Percentiles rank a stretch among this genome's conserved stretches.
Conservation (phyloP, 2,888 invertebrate species). For the Cylloceria caligata region DNA sequence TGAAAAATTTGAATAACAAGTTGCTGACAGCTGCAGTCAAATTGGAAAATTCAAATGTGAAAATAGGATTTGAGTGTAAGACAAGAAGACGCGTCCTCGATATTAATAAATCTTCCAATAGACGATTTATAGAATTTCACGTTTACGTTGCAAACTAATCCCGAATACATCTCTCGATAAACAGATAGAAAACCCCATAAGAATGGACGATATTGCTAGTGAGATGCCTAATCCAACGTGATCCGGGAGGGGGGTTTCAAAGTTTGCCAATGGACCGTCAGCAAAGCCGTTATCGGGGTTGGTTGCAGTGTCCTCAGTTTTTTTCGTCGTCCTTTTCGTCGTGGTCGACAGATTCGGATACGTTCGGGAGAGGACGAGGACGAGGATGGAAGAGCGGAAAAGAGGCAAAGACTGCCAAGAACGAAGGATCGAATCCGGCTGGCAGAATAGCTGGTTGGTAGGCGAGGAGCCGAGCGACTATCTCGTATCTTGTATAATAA, state of each 20-base stretch:
- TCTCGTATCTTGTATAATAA: slow-evolving; percentile 79
- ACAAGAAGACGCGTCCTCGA: background rate
- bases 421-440: slow-evolving; percentile 39
- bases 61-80: background rate
- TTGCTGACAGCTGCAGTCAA: background rate
- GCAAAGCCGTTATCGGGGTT: slow-evolving; percentile 47
- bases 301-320: slow-evolving; percentile 15
- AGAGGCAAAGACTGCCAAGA: slow-evolving; percentile 50
- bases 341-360: slow-evolving; percentile 54
- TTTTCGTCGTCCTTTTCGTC: slow-evolving; percentile 36
- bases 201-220: slow-evolving; percentile 73
- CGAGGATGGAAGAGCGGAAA: slow-evolving; percentile 31
- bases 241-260: slow-evolving; percentile 70
- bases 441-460: slow-evolving; percentile 43
- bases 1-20: background rate
- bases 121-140: slow-evolving; percentile 25
- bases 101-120: slow-evolving; percentile 32
- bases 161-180: slow-evolving; percentile 18
- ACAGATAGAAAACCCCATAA: slow-evolving; percentile 46
- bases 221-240: slow-evolving; percentile 75
- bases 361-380: slow-evolving; percentile 53
- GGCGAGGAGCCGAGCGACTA: slow-evolving; percentile 67
- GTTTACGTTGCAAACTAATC: slow-evolving; percentile 37
- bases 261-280: slow-evolving; percentile 68
- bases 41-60: background rate